phyloP scores from a whole-genome alignment of 1,140 invertebrate genomes.

The Chelonus insularis region DNA sequence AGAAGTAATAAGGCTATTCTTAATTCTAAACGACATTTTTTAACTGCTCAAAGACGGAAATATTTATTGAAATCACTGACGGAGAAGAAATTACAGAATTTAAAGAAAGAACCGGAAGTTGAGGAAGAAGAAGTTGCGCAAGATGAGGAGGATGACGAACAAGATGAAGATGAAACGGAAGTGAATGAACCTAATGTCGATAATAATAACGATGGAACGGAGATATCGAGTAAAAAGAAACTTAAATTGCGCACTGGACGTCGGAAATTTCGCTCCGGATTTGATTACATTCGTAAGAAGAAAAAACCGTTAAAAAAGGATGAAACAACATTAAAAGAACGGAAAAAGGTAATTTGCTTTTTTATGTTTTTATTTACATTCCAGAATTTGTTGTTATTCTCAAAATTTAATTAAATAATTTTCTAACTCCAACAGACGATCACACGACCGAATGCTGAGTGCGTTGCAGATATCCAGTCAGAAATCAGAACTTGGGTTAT shows the following conservation, averaged over 20 bases:
- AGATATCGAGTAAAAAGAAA: constrained; percentile 54
- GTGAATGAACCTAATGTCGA: constrained; percentile 41
- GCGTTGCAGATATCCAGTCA: constrained; percentile 75
- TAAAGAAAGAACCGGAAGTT: constrained; percentile 49
- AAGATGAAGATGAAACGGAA: constrained; percentile 48
- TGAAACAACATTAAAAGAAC: constrained; percentile 49
- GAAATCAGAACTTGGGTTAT: constrained; percentile 90
- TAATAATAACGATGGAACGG: constrained; percentile 41
- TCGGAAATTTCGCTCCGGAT: constrained; percentile 73
- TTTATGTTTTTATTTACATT: constrained; percentile 16
- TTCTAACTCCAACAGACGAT: constrained; percentile 45
- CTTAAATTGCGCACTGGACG: constrained; percentile 62
- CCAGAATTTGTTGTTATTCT: too few relatives aligned
- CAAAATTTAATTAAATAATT: too few relatives aligned
- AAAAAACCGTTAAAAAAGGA: constrained; percentile 67
- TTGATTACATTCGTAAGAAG: constrained; percentile 88
- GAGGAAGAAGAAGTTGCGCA: constrained; percentile 28
- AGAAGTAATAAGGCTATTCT: constrained; percentile 63
- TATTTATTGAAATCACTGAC: constrained; percentile 62
- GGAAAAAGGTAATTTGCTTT: constrained; percentile 50
- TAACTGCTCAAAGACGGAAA: constrained; percentile 62
- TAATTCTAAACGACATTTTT: constrained; percentile 60
- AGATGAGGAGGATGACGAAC: constrained; percentile 43
- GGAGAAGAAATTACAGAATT: constrained; percentile 48
- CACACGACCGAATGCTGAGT: constrained; percentile 66